Conservation (phyloP, 1,140 invertebrate genomes). For the Drosophila sp. region DNA sequence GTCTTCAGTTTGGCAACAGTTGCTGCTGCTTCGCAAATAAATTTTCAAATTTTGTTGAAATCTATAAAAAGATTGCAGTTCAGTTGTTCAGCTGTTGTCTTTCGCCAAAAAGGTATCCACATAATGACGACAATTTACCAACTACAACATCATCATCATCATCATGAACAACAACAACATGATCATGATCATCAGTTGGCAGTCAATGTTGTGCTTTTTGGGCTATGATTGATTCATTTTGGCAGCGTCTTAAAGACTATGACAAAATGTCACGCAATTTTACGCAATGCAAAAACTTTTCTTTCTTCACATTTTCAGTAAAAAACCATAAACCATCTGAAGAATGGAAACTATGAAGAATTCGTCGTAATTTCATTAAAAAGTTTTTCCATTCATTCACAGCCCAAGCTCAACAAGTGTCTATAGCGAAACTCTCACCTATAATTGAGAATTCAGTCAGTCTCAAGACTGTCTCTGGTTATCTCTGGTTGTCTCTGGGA, state of each 20-base stretch:
- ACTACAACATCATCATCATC: conserved; percentile 42
- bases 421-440: neutral
- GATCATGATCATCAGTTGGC: conserved; percentile 50
- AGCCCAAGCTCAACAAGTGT: neutral
- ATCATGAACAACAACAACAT: conserved; percentile 28
- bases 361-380: neutral
- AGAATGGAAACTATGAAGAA: neutral
- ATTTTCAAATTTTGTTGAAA: conserved; percentile 81
- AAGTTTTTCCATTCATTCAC: neutral
- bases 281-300: conserved; percentile 42
- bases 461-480: neutral
- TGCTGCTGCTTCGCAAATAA: conserved; percentile 74
- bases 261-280: conserved; percentile 30
- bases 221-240: conserved; percentile 75
- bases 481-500: neutral
- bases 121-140: conserved; percentile 71
- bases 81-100: conserved; percentile 70
- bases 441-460: neutral
- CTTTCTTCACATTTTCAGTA: conserved; percentile 9
- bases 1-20: conserved; percentile 70
- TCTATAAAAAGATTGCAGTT: conserved; percentile 82
- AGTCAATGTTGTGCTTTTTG: conserved; percentile 58
- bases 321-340: neutral
- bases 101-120: conserved; percentile 68
- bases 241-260: conserved; percentile 24